phyloP scores from a whole-genome alignment of 2,888 invertebrate genomes.

The Caradrina kadenii region DNA sequence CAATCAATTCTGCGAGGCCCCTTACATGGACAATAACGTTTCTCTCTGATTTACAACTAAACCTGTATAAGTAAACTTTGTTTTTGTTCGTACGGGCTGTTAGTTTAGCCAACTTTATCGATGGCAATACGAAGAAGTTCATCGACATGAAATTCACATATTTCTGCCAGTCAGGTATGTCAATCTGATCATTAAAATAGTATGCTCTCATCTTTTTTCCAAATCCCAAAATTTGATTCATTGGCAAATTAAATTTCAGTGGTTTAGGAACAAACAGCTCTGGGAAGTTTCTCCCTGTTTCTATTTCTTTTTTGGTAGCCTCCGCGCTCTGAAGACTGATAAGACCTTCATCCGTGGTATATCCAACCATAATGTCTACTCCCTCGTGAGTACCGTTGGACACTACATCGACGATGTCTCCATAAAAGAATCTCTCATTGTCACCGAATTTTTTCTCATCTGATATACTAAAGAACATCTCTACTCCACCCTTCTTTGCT shows the following conservation, averaged over 20 bases:
- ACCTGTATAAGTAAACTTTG: conserved; percentile 69
- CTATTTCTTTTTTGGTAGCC: conserved; percentile 17
- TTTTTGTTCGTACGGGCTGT: conserved; percentile 57
- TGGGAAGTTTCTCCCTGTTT: conserved; percentile 32
- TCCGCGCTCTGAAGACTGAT: conserved; percentile 41
- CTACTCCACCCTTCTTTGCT: conserved; percentile 17
- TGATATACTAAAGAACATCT: conserved; percentile 62
- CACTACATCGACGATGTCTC: conserved; percentile 72
- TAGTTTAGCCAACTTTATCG: conserved; percentile 64
- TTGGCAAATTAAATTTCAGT: conserved; percentile 44
- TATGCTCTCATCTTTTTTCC: conserved; percentile 65
- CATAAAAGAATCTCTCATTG: conserved; percentile 72
- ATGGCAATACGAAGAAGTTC: conserved; percentile 56
- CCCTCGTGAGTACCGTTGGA: conserved; percentile 84
- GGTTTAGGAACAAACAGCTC: conserved; percentile 58
- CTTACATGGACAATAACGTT: conserved; percentile 61
- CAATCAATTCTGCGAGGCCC: conserved; percentile 42
- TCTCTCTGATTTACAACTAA: conserved; percentile 69
- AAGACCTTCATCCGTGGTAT: conserved; percentile 92
- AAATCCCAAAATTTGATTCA: conserved; percentile 59
- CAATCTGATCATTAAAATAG: conserved; percentile 61
- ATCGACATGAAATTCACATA: conserved; percentile 57
- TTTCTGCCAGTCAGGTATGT: conserved; percentile 56
- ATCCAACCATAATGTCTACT: conserved; percentile 92
- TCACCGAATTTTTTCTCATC: conserved; percentile 70